phyloP scores from a whole-genome alignment of 2,113 vertebrate species.

The Sceloporus tristichus region DNA sequence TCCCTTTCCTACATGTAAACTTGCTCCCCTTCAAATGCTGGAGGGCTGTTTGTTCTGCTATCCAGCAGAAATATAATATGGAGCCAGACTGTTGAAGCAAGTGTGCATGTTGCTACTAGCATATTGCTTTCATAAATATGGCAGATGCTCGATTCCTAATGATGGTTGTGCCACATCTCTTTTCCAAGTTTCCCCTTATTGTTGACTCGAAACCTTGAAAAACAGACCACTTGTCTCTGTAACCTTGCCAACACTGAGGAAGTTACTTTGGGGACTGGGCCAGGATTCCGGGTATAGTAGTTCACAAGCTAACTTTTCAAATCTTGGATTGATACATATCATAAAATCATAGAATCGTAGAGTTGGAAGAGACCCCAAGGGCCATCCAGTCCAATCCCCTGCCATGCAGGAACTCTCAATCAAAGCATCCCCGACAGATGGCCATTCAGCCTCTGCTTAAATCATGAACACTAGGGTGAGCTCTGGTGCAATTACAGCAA shows the following conservation, averaged over 20 bases:
- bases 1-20: background rate
- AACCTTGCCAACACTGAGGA: background rate
- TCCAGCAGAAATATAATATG: background rate
- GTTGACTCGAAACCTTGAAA: background rate
- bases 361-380: too few relatives aligned
- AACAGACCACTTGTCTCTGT: too few relatives aligned
- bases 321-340: background rate
- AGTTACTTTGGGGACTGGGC: too few relatives aligned
- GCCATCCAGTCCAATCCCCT: too few relatives aligned
- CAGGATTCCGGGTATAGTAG: too few relatives aligned
- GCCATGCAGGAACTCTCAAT: too few relatives aligned
- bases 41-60: background rate
- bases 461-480: background rate
- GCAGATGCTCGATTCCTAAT: background rate
- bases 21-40: background rate
- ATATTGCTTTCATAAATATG: conserved; percentile 4
- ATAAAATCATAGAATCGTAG: too few relatives aligned
- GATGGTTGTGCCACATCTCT: background rate
- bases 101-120: background rate
- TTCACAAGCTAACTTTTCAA: too few relatives aligned
- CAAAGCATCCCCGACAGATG: too few relatives aligned
- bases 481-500: background rate
- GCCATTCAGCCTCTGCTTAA: background rate
- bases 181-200: background rate
- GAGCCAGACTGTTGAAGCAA: background rate